Evolutionary conservation across 2,113 vertebrate genomes (phyloP), one percentile per base, ranked within the genome.

Genomic region (Pseudopodoces humilis): DNA sequence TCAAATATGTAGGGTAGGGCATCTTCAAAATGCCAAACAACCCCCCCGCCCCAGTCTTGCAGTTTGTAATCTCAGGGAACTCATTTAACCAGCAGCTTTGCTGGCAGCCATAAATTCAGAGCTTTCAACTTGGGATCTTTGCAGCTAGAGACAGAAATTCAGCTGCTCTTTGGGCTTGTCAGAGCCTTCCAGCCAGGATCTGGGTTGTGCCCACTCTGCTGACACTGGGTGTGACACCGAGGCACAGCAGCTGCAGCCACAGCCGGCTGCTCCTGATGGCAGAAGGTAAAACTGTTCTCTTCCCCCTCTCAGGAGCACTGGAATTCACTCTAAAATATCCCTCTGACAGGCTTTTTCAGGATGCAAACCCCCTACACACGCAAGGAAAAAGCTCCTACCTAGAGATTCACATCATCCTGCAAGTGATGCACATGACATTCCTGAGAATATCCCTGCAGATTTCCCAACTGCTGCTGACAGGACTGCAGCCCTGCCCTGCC

Each of bases 381-480:
- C 18, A 22, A n/a, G 46, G 80, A 2, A 43, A 39, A 41, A 50
- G 20, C 65, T 89, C 84, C 74, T 28, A 4, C 18, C 12, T 2
- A 15, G 43, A 7, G 7, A 14, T 2, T 37, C 15, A 1, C 37
- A 30, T 3, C 55, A 10, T 12, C 9, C 14, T 59, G 64, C 35
- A 46, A 49, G 72, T 0, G 7, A 33, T 17, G 35, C 67, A 27
- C 2, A 0, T 0, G 25, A 7, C 52, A 27, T 5, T 56, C 14
- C 31, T 33, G 3, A 13, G n/a, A 72, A 7, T 0, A 30, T n/a
- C 59, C 33, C 83, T 74, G 37, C 11, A 12, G 8, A 47, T 41
- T 24, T 37, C 64, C 86, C 12, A 9, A 0, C 1, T 60, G 58
- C 80, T 50, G 49, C 58, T 69, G 76, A 20, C 20, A 11, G 10